Base-by-base conservation (phyloP, 2,888 invertebrate species). In the Mythimna loreyi region DNA sequence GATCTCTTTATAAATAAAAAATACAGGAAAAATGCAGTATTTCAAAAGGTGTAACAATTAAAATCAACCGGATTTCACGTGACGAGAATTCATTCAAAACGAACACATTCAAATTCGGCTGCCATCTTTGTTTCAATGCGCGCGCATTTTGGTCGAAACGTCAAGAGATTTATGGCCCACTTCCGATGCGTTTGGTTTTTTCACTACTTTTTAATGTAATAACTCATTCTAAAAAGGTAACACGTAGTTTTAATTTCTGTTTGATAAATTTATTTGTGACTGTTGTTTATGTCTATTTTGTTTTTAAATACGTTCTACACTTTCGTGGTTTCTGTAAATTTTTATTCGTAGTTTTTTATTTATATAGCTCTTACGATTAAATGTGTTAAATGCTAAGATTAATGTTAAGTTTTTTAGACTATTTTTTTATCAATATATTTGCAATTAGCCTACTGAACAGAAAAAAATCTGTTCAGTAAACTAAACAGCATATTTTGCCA, bases 131-230 rank as follows among this genome's bases (percentile, higher is more conserved):
- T 78, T 84, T 78, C 68, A 64, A 71, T 72, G 78, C 83, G 83
- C 87, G 85, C 85, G 83, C 80, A 75, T 88, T 90, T 89, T 91
- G 88, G 87, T 87, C 77, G 78, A 83, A 85, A 85, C 81, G 85
- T 89, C 86, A 86, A 82, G 84, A 88, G 89, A 92, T 91, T 90
- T 92, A 92, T 90, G 83, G 73, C 84, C 70, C 71, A 88, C 90
- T 92, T 92, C 92, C 92, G 90, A 91, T 83, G 66, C 82, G 82
- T 85, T 84, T 70, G 81, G 86, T 80, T 84, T 86, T 85, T 83
- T 85, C 71, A 78, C 67, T 80, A 73, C 67, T 75, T 81, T 75
- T 69, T 79, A 65, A 67, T 70, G 60, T 71, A 63, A 78, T 79
- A 79, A 74, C 76, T 81, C 81, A 80, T 86, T 82, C 78, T 82